Evolutionary conservation across 2,888 invertebrate species (phyloP).

Genomic region (Lepidochitona cinerea): DNA sequence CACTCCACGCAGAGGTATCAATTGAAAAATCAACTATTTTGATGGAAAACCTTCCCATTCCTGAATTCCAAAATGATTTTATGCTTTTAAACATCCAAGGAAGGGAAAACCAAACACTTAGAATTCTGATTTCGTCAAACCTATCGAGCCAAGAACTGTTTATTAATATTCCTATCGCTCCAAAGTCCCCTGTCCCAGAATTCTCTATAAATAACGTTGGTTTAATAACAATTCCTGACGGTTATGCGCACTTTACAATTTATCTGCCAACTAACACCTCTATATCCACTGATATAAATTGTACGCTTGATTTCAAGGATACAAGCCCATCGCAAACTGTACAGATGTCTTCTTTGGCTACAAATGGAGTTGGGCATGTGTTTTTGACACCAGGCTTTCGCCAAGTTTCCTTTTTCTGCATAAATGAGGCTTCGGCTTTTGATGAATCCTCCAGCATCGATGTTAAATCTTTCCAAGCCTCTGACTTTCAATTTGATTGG

Average conservation of each 20-base stretch:
- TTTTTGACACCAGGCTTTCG: not conserved
- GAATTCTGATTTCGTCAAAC: too few relatives aligned
- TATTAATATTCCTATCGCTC: too few relatives aligned
- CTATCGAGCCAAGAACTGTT: too few relatives aligned
- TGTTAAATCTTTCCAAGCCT: not conserved
- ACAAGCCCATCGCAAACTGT: not conserved
- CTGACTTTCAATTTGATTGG: not conserved
- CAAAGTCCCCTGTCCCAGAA: too few relatives aligned
- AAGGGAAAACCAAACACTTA: too few relatives aligned
- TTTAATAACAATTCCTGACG: not conserved
- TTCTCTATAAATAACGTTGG: too few relatives aligned
- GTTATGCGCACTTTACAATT: not conserved
- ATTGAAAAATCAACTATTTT: too few relatives aligned
- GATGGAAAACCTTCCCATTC: too few relatives aligned
- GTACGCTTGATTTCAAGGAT: not conserved
- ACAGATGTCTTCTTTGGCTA: not conserved
- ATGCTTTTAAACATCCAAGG: too few relatives aligned
- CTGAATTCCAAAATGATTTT: too few relatives aligned
- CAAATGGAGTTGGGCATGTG: not conserved
- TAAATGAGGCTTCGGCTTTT: not conserved
- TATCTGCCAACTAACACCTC: not conserved
- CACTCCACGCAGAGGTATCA: too few relatives aligned
- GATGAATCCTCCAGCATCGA: not conserved
- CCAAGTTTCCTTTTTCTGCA: not conserved
- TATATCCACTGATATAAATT: not conserved